These are phyloP conservation scores for Anabas testudineus DNA, from an alignment of 2,797 vertebrate genomes.

Conservation along the genomic window DNA sequence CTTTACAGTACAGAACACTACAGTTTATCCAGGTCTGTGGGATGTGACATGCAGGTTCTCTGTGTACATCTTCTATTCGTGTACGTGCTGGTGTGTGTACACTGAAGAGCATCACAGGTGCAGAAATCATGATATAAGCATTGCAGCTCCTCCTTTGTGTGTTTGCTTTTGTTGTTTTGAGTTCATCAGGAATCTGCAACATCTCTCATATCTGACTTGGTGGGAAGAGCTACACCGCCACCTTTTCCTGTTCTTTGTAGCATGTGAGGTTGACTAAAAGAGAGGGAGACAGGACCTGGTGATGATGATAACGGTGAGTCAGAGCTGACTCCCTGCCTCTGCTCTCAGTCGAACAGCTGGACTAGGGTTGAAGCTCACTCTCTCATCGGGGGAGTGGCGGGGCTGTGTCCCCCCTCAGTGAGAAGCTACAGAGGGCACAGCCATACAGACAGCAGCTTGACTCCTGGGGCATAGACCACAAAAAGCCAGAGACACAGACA, in stretches of 20 bases:
- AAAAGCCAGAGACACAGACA: constrained; percentile 70
- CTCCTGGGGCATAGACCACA: constrained; percentile 71
- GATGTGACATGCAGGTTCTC: constrained; percentile 18
- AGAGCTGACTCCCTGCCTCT: constrained; percentile 42
- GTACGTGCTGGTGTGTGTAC: constrained; percentile 27
- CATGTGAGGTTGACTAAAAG: constrained; percentile 55
- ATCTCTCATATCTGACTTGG: constrained; percentile 31
- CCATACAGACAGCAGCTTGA: constrained; percentile 76
- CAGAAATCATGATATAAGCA: constrained; percentile 42
- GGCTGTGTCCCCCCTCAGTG: constrained; percentile 45
- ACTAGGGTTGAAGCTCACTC: constrained; percentile 46
- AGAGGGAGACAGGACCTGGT: constrained; percentile 24
- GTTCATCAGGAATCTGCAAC: constrained; percentile 40
- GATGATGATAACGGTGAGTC: constrained; percentile 34
- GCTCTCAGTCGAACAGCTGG: constrained; percentile 61
- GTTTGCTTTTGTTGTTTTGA: constrained; percentile 33
- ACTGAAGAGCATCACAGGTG: constrained; percentile 46
- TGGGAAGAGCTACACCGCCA: constrained; percentile 18
- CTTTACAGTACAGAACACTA: constrained; percentile 42
- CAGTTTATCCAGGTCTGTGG: constrained; percentile 27
- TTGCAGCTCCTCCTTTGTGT: constrained; percentile 38
- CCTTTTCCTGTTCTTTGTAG: constrained; percentile 21
- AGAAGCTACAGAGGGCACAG: constrained; percentile 64
- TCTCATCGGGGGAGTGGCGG: constrained; percentile 46
- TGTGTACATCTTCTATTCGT: constrained; percentile 14